Evolutionary conservation across 1,140 invertebrate genomes (phyloP).

Genomic region (Pomacea maculata): DNA sequence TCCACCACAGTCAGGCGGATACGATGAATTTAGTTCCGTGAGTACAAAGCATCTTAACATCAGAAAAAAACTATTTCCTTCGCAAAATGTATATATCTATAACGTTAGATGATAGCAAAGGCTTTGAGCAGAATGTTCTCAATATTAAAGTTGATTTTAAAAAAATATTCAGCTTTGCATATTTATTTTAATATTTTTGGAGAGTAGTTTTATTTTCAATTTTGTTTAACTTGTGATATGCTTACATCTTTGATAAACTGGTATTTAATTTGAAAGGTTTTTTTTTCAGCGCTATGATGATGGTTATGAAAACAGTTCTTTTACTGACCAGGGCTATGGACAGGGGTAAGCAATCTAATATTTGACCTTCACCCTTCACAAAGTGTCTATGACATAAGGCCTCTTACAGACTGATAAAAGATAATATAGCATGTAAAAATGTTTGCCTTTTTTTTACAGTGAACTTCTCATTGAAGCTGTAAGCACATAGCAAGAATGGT

Average conservation of each 20-base stretch:
- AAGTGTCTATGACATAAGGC: too few relatives aligned
- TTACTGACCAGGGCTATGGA: conserved; percentile 22
- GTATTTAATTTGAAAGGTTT: not conserved
- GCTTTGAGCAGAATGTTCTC: not conserved
- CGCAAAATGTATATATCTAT: not conserved
- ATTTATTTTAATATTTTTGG: not conserved
- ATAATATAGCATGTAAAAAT: too few relatives aligned
- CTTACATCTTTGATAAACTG: not conserved
- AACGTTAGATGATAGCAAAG: not conserved
- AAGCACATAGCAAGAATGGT: too few relatives aligned
- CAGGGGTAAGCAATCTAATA: conserved; percentile 11
- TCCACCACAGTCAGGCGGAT: conserved; percentile 16
- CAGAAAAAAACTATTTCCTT: not conserved
- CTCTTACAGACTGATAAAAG: too few relatives aligned
- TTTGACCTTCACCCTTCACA: too few relatives aligned
- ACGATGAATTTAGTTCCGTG: conserved; percentile 39
- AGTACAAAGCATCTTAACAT: not conserved
- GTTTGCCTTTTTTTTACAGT: too few relatives aligned
- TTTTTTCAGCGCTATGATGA: conserved; percentile 28
- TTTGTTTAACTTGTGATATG: not conserved
- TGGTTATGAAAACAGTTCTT: conserved; percentile 29
- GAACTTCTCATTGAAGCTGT: too few relatives aligned
- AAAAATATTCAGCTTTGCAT: not conserved
- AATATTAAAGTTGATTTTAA: not conserved
- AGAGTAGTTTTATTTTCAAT: too few relatives aligned